Conservation (phyloP, 2,113 vertebrate species). For the Strix aluco region DNA sequence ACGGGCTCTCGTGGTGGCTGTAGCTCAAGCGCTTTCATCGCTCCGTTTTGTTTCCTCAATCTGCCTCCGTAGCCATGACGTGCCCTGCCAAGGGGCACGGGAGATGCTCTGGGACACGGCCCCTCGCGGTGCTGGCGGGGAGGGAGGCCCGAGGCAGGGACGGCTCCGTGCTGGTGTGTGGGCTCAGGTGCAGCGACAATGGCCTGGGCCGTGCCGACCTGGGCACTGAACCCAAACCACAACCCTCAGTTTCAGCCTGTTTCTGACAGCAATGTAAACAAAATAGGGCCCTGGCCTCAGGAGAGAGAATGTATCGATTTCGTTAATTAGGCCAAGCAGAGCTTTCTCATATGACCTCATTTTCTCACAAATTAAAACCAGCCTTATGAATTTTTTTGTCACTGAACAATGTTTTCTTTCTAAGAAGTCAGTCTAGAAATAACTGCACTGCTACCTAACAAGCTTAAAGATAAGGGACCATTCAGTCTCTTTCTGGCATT, state of each 20-base stretch:
- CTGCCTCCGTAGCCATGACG: rapidly evolving
- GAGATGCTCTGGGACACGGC: neutral
- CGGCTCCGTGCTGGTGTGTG: rapidly evolving
- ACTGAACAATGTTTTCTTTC: neutral
- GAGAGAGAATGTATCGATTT: neutral
- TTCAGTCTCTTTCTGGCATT: neutral
- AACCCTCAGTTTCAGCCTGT: neutral
- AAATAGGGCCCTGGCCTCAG: no score
- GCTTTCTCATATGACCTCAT: neutral
- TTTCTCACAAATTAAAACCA: neutral
- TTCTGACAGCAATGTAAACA: neutral
- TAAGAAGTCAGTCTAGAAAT: neutral
- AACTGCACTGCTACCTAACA: neutral
- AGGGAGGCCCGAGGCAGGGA: neutral
- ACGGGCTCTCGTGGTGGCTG: rapidly evolving
- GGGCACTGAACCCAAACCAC: neutral
- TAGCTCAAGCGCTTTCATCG: neutral
- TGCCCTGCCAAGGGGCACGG: neutral
- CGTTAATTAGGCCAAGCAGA: neutral
- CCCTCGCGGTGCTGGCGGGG: rapidly evolving
- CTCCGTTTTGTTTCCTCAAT: neutral
- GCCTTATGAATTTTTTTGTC: neutral
- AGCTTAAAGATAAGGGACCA: neutral
- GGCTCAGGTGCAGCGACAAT: rapidly evolving
- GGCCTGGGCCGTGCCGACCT: neutral